phyloP scores from a whole-genome alignment of 2,113 vertebrate species.

The Entelurus aequoreus region DNA sequence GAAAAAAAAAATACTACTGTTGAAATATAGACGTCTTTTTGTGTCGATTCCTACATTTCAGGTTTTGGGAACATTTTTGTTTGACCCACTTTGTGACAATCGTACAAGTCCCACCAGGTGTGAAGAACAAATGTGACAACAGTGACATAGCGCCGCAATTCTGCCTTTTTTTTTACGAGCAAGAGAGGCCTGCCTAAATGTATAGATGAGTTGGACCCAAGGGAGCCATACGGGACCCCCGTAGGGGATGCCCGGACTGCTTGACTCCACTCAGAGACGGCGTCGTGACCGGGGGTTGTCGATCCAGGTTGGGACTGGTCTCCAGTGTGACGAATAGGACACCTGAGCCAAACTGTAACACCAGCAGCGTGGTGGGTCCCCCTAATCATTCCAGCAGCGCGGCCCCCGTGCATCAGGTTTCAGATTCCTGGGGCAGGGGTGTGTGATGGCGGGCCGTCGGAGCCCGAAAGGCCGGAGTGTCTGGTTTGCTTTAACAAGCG shows the following conservation, averaged over 20 bases:
- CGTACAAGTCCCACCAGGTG: constrained; percentile 63
- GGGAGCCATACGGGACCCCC: constrained; percentile 46
- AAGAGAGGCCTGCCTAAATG: constrained; percentile 37
- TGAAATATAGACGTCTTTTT: too few species aligned
- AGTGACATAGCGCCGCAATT: constrained; percentile 52
- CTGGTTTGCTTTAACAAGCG: constrained; percentile 55
- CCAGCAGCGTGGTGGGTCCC: constrained; percentile 52
- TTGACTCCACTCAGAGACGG: constrained; percentile 39
- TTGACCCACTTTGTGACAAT: constrained; percentile 41
- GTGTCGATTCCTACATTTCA: too few species aligned
- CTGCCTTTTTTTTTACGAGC: constrained; percentile 56
- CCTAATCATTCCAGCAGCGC: constrained; percentile 57
- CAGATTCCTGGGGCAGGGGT: constrained; percentile 51
- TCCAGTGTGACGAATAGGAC: constrained; percentile 68
- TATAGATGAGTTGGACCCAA: constrained; percentile 53
- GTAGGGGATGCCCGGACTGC: constrained; percentile 28
- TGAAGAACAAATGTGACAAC: constrained; percentile 49
- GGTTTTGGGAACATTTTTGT: not conserved
- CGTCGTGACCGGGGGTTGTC: constrained; percentile 18
- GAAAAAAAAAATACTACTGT: too few species aligned
- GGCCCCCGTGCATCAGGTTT: constrained; percentile 56
- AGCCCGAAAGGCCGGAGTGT: constrained; percentile 44
- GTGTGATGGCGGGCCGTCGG: constrained; percentile 32
- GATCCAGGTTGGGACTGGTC: constrained; percentile 20
- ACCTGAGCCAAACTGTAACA: constrained; percentile 72